These are phyloP conservation scores for Bungarus multicinctus DNA, from an alignment of 2,113 vertebrate genomes.

Conservation along the genomic window DNA sequence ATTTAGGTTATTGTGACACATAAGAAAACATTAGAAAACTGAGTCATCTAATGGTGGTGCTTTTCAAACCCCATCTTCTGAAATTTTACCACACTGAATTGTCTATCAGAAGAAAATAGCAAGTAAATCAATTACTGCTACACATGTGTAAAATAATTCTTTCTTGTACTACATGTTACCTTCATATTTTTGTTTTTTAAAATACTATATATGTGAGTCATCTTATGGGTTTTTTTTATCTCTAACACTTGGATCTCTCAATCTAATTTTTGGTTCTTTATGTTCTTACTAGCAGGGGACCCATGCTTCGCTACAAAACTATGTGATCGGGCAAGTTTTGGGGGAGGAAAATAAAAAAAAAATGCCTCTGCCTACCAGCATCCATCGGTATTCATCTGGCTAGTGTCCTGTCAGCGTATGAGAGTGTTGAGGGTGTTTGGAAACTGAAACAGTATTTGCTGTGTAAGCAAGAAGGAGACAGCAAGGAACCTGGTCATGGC, in stretches of 20 bases:
- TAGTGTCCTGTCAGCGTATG: no score
- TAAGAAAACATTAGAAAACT: constrained; percentile 17
- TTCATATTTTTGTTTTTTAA: background rate
- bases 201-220: background rate
- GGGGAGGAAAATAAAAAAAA: no score
- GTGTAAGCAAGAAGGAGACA: no score
- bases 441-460: no score
- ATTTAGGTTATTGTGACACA: constrained; percentile 19
- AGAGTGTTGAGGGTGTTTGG: no score
- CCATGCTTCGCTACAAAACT: no score
- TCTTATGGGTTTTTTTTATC: background rate
- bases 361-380: no score
- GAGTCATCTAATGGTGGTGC: constrained; percentile 17
- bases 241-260: background rate
- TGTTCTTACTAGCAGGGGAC: background rate
- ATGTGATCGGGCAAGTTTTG: no score
- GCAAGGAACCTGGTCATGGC: no score
- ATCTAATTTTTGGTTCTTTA: background rate
- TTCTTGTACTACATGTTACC: background rate
- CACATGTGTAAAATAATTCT: background rate
- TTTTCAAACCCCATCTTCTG: constrained; percentile 8
- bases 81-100: background rate
- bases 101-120: background rate
- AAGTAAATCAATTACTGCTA: background rate
- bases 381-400: no score